A percentile compares a stretch with the other conserved stretches of the same genome.
Conservation (phyloP, 2,113 vertebrate genomes). For the Cynopterus brachyotis region DNA sequence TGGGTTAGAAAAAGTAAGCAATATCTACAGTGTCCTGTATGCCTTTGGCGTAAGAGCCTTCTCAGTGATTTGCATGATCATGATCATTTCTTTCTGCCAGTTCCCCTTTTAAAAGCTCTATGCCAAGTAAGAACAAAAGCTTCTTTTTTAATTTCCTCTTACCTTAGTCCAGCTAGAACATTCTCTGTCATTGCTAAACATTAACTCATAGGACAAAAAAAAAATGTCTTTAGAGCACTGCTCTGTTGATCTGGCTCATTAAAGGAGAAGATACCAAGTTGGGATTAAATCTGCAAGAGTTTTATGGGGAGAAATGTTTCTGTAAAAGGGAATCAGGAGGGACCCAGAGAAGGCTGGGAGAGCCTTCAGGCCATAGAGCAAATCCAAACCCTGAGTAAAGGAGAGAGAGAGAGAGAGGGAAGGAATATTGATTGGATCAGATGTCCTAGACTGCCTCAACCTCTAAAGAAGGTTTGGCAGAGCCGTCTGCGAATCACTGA, state of each 20-base stretch:
- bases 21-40: background rate
- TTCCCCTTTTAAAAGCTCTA: background rate
- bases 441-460: background rate
- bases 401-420: background rate
- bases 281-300: background rate
- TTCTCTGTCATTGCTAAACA: background rate
- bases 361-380: background rate
- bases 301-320: background rate
- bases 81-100: background rate
- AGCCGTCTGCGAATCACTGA: background rate
- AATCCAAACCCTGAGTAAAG: background rate
- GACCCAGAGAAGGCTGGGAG: background rate
- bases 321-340: background rate
- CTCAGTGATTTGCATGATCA: background rate
- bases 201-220: background rate
- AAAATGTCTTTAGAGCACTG: background rate
- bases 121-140: background rate
- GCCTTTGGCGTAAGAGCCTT: background rate
- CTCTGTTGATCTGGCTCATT: background rate
- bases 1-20: background rate
- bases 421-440: background rate
- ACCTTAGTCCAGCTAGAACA: background rate
- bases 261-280: background rate
- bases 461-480: background rate
- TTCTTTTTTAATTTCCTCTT: background rate